A percentile compares a stretch with the other conserved stretches of the same genome.
phyloP scores from a whole-genome alignment of 2,797 vertebrate genomes.

The Falco cherrug region DNA sequence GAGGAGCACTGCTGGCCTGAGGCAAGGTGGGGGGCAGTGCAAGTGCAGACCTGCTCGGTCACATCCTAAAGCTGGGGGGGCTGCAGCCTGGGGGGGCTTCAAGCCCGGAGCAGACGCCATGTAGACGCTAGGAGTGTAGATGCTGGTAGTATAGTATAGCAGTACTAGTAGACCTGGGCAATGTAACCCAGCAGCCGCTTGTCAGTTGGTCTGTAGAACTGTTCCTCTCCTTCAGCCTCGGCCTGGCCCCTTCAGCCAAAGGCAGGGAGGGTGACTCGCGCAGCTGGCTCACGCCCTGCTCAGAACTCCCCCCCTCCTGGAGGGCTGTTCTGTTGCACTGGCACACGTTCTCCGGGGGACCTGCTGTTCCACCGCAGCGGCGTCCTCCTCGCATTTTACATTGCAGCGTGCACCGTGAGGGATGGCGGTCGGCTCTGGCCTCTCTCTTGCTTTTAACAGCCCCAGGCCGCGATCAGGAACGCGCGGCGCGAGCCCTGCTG shows the following conservation, averaged over 20 bases:
- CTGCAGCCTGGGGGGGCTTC: not conserved
- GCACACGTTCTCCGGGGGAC: too few species aligned
- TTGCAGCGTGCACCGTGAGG: too few species aligned
- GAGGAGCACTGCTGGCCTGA: not conserved
- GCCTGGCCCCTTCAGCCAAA: not conserved
- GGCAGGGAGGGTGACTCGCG: not conserved
- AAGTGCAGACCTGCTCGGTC: fast-evolving
- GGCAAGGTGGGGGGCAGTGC: too few species aligned
- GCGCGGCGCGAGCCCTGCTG: too few species aligned
- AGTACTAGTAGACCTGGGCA: too few species aligned
- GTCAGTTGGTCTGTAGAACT: not conserved
- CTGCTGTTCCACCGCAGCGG: fast-evolving
- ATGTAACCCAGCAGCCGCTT: too few species aligned
- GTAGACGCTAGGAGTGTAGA: too few species aligned
- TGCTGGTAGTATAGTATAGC: too few species aligned
- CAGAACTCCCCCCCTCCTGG: not conserved
- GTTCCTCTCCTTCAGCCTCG: fast-evolving
- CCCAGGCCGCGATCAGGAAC: too few species aligned
- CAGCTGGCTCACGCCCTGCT: fast-evolving
- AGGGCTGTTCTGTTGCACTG: too few species aligned
- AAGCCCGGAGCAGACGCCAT: not conserved
- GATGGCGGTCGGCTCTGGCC: too few species aligned
- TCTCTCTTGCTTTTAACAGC: too few species aligned
- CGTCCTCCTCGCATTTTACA: not conserved
- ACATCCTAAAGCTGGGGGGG: fast-evolving